A percentile compares a stretch with the other conserved stretches of the same genome.
Conservation (phyloP, 2,113 vertebrate species). For the Eolophus roseicapilla region DNA sequence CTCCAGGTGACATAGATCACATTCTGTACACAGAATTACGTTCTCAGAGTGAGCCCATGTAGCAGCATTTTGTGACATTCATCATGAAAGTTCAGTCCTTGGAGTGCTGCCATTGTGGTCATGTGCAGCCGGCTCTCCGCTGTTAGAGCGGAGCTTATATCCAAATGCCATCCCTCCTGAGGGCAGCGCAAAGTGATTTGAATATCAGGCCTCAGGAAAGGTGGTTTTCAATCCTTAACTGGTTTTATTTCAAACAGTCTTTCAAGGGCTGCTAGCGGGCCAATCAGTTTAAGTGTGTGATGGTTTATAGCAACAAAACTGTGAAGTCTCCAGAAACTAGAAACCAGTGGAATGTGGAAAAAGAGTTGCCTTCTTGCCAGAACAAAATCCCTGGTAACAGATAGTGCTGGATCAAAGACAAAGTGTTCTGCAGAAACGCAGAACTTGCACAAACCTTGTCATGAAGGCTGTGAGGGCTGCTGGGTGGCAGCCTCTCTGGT, state of each 20-base stretch:
- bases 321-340: not conserved
- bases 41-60: not conserved
- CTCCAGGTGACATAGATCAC: conserved; percentile 16
- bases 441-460: not conserved
- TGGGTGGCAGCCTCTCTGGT: not conserved
- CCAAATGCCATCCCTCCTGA: conserved; percentile 19
- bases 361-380: not conserved
- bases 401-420: not conserved
- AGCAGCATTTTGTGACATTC: conserved; percentile 2
- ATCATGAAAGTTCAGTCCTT: not conserved
- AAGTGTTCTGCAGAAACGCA: not conserved
- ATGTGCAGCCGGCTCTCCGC: not conserved
- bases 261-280: not conserved
- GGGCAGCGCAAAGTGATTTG: not conserved
- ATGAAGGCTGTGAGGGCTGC: not conserved
- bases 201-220: not conserved
- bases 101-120: not conserved
- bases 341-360: not conserved
- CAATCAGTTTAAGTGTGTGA: not conserved
- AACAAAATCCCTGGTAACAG: not conserved
- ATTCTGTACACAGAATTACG: not conserved
- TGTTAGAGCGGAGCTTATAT: not conserved
- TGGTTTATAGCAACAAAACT: not conserved
- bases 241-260: not conserved
- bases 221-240: not conserved